These are phyloP conservation scores for Helicoverpa armigera DNA, from an alignment of 1,140 invertebrate genomes.

Conservation along the genomic window DNA sequence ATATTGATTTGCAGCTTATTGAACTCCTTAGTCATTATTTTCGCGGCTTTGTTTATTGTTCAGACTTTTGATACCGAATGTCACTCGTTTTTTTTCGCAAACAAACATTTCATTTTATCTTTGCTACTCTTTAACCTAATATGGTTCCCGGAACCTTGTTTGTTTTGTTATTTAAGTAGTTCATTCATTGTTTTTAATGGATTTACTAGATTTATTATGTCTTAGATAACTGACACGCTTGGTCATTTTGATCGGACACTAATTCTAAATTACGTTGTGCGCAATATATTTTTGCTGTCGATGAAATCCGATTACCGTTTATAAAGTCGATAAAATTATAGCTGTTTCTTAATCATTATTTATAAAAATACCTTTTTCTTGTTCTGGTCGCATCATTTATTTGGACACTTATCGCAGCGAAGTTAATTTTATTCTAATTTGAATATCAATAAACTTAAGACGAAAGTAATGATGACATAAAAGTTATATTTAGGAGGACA, in stretches of 20 bases:
- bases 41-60: conserved; percentile 23
- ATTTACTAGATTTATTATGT: neutral
- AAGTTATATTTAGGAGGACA: neutral
- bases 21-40: conserved; percentile 13
- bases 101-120: conserved; percentile 9
- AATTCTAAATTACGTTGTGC: no score
- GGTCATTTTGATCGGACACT: no score
- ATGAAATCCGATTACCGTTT: no score
- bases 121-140: conserved; percentile 26
- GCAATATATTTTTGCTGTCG: no score
- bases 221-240: neutral
- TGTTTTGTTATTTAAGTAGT: neutral
- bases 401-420: neutral
- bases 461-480: neutral
- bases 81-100: conserved; percentile 2
- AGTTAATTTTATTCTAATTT: neutral
- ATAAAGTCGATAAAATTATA: no score
- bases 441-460: neutral
- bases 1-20: conserved; percentile 9
- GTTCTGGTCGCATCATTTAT: neutral
- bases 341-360: neutral
- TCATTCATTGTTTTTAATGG: neutral
- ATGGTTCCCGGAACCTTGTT: conserved; percentile 4
- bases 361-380: neutral
- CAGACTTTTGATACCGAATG: conserved; percentile 4